Base-by-base conservation (phyloP, 1,140 invertebrate genomes). In the Orchesella cincta region DNA sequence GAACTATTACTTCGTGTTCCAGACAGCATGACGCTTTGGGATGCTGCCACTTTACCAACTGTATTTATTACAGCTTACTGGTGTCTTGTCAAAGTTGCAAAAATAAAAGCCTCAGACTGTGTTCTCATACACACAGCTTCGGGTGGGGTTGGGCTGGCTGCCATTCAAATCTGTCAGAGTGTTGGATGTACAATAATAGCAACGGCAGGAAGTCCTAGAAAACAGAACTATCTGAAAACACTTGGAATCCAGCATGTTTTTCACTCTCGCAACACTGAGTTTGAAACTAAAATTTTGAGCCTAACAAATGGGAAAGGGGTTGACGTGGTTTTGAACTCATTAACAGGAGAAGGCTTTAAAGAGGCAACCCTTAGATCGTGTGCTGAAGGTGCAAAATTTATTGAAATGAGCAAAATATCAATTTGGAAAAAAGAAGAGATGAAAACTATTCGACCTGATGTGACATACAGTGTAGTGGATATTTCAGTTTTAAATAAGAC, bases 111-210 rank as follows among this genome's bases (percentile, higher is more conserved):
- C 3, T 3, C 23, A 26, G 54, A 57, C 26, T 18, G 3, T 23
- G 73, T 76, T 14, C 33, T 76, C 5, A 76, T 76, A 18, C 74
- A 76, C 57, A 76, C 74, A 18, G 74, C 74, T 23, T 67, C 54
- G 5, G 74, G 74, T 1, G 74, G 74, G n/a, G 51, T 76, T 35
- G 74, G 74, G 2, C 35, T 76, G 54, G 34, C 23, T 28, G 54
- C 74, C 1, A 70, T 76, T 29, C 14, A 76, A 28, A 29, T 76
- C 18, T 28, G 20, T n/a, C 14, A 76, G 26, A 28, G 54, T 1
- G 26, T 67, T 76, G 52, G 74, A 36, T 31, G 26, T 23, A 73
- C 18, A 39, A 73, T 73, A 5, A 73, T 73, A 8, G 71, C 71
- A 14, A 73, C 34, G 16, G 71, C 36, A 16, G 71, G 71, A 23